Evolutionary conservation across 2,797 vertebrate species (phyloP), one percentile per base, ranked within the genome.

Genomic region (Platyrinchus mystaceus): DNA sequence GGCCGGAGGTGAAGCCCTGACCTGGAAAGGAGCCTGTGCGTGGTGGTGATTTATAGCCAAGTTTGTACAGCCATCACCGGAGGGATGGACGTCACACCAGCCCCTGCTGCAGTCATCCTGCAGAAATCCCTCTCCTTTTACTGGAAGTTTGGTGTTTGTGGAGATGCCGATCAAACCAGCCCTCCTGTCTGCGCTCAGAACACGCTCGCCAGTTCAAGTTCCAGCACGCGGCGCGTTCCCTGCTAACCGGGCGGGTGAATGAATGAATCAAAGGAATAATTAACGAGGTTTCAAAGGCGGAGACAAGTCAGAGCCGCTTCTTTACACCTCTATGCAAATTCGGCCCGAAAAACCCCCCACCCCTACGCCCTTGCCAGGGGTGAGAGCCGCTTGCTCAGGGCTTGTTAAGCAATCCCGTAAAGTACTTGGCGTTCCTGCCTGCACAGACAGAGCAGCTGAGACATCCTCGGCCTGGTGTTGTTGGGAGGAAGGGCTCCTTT

Each of bases 241-340:
- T 10, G 58, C 32, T n/a, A 63, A 36, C 71, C 69, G 49, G 76
- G 89, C 36, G 90, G 21, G 80, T 10, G 89, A 58, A 76, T 34
- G 70, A 87, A 91, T 95, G 87, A 97, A 91, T 96, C 94, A 94
- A 92, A 82, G 73, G 73, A 50, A 47, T 92, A 91, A 91, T 34
- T 86, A 88, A 90, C 27, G 85, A 93, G 79, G 43, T 74, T 94
- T 90, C 84, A 93, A 86, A 76, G 0, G 9, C 3, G 22, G 79
- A 91, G 93, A 77, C 95, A 88, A 95, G 94, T 94, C 75, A 89
- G 87, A 94, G 82, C 82, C 24, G 4, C 39, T 83, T 79, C 79
- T 91, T 94, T 84, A 87, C 89, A 88, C 84, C 89, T 86, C 34
- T 59, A 90, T 56, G 82, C 52, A 94, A 93, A 93, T 84, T 46